phyloP scores from a whole-genome alignment of 2,888 invertebrate species.

The Brenthis hecate region DNA sequence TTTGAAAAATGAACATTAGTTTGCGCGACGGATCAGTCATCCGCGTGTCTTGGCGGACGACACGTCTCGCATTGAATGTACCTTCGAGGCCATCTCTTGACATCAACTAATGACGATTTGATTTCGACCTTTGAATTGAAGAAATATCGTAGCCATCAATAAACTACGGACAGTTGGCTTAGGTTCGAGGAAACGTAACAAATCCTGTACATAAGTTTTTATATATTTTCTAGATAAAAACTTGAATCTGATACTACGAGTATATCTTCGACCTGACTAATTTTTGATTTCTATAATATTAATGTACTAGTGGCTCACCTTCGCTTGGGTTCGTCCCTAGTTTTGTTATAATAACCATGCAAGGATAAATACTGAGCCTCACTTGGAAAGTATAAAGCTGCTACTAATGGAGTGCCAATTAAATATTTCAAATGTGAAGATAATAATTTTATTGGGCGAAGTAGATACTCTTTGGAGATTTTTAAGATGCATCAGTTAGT shows the following conservation, averaged over 20 bases:
- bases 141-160: conserved; percentile 38
- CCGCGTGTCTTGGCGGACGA: conserved; percentile 64
- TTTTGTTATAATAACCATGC: too few species aligned
- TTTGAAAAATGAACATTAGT: conserved; percentile 76
- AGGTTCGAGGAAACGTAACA: conserved; percentile 21
- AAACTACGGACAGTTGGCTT: conserved; percentile 29
- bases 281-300: not conserved
- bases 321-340: too few species aligned
- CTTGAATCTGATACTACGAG: too few species aligned
- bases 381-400: too few species aligned
- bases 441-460: too few species aligned
- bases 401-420: too few species aligned
- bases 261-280: not conserved
- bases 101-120: conserved; percentile 64
- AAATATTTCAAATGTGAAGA: too few species aligned
- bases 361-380: too few species aligned
- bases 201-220: conserved; percentile 26
- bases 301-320: too few species aligned
- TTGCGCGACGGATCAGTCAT: conserved; percentile 78
- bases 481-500: too few species aligned
- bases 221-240: conserved; percentile 18
- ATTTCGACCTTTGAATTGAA: conserved; percentile 56
- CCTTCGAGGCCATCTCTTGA: conserved; percentile 45
- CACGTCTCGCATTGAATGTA: conserved; percentile 61
- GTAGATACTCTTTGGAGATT: too few species aligned